These are phyloP conservation scores for Phortica okadai DNA, from an alignment of 2,888 invertebrate species.

Conservation along the genomic window DNA sequence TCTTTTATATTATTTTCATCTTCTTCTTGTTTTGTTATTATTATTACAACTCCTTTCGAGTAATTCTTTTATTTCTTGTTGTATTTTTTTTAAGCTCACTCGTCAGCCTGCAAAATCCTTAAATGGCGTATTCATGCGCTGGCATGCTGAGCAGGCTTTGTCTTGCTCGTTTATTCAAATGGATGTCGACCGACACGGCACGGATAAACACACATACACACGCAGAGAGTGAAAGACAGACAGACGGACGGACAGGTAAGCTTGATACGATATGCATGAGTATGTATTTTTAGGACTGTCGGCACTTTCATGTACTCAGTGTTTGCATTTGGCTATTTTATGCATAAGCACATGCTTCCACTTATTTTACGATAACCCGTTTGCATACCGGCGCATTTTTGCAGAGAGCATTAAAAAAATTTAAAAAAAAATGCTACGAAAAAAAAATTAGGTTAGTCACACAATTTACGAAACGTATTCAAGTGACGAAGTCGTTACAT, in stretches of 20 bases:
- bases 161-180: constrained; percentile 47
- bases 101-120: constrained; percentile 19
- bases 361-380: background rate
- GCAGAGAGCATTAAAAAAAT: background rate
- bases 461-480: constrained; percentile 19
- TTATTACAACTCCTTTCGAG: background rate
- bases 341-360: constrained; percentile 17
- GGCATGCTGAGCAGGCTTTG: constrained; percentile 22
- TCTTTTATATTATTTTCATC: background rate
- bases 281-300: background rate
- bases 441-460: constrained; percentile 15
- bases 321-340: constrained; percentile 21
- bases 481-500: constrained; percentile 10
- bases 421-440: background rate
- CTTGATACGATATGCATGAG: background rate
- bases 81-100: background rate
- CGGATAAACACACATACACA: background rate
- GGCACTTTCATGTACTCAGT: background rate
- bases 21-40: constrained; percentile 1
- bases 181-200: constrained; percentile 7
- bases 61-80: background rate
- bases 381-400: background rate
- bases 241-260: background rate
- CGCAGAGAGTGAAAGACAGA: background rate
- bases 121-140: constrained; percentile 29